phyloP scores from a whole-genome alignment of 2,888 invertebrate species.

The Drosophila gaucha region DNA sequence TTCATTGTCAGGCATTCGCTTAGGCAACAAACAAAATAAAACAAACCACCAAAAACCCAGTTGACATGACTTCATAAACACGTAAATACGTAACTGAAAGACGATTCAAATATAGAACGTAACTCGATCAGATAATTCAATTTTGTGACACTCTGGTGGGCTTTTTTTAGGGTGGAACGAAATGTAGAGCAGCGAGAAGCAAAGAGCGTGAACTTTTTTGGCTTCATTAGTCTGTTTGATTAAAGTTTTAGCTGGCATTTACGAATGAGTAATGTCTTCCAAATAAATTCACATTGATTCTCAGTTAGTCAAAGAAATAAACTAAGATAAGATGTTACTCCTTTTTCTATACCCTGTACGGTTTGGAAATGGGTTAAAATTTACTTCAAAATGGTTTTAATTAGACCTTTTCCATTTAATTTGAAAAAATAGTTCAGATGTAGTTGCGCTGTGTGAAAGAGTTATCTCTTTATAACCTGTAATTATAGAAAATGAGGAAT shows the following conservation, averaged over 20 bases:
- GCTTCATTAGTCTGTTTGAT: slow-evolving; percentile 11
- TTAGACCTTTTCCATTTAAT: no score
- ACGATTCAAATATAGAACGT: slow-evolving; percentile 26
- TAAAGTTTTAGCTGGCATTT: slow-evolving; percentile 7
- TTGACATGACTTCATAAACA: slow-evolving; percentile 42
- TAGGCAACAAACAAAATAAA: slow-evolving; percentile 59
- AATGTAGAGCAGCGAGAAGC: not conserved
- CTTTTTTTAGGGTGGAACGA: not conserved
- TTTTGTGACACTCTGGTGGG: slow-evolving; percentile 25
- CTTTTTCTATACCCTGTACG: not conserved
- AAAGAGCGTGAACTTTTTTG: not conserved
- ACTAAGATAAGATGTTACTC: not conserved
- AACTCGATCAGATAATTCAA: slow-evolving; percentile 49
- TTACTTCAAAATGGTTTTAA: no score
- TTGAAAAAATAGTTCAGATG: no score
- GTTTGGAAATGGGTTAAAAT: not conserved
- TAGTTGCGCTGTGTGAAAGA: no score
- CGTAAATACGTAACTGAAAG: slow-evolving; percentile 29
- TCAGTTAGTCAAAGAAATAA: not conserved
- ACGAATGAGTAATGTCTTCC: slow-evolving; percentile 4
- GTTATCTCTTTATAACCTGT: no score
- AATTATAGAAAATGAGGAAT: no score
- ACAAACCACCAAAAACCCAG: slow-evolving; percentile 36
- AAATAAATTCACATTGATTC: slow-evolving; percentile 8
- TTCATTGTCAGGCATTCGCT: slow-evolving; percentile 64